Conservation (phyloP, 2,888 invertebrate genomes). For the Chesias legatella region DNA sequence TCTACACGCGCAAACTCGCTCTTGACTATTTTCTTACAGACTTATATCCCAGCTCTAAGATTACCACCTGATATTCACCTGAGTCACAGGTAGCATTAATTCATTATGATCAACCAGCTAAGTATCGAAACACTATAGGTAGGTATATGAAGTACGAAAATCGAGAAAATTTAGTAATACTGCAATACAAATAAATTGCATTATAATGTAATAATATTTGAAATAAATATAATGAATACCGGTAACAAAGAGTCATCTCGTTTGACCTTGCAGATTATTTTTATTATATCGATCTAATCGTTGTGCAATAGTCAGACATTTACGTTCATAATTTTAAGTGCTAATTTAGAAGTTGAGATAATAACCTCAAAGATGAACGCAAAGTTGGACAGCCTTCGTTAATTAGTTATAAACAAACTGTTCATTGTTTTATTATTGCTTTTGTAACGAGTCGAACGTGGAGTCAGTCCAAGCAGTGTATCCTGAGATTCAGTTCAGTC, state of each 20-base stretch:
- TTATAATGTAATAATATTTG: too few relatives aligned
- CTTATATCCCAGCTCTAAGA: too few relatives aligned
- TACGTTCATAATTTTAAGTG: constrained; percentile 16
- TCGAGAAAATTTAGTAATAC: too few relatives aligned
- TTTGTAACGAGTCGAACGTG: constrained; percentile 9
- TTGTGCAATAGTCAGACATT: constrained; percentile 3
- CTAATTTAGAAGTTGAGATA: constrained; percentile 15
- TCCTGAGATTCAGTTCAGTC: constrained; percentile 37
- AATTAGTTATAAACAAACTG: constrained; percentile 43
- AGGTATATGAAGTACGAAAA: too few relatives aligned
- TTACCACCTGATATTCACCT: too few relatives aligned
- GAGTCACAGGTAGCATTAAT: too few relatives aligned
- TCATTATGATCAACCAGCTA: too few relatives aligned
- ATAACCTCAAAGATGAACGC: constrained; percentile 26
- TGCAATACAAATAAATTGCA: too few relatives aligned
- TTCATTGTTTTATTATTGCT: constrained; percentile 39
- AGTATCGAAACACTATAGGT: too few relatives aligned
- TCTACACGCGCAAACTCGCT: too few relatives aligned
- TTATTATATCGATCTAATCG: background rate
- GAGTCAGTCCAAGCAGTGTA: constrained; percentile 3
- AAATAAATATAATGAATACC: background rate
- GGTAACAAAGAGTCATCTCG: constrained; percentile 22
- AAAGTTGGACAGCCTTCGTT: constrained; percentile 31
- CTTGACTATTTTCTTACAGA: too few relatives aligned
- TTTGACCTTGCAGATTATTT: constrained; percentile 15